Evolutionary conservation across 2,888 invertebrate species (phyloP), one percentile per base, ranked within the genome.

Genomic region (Octodonta nipae): DNA sequence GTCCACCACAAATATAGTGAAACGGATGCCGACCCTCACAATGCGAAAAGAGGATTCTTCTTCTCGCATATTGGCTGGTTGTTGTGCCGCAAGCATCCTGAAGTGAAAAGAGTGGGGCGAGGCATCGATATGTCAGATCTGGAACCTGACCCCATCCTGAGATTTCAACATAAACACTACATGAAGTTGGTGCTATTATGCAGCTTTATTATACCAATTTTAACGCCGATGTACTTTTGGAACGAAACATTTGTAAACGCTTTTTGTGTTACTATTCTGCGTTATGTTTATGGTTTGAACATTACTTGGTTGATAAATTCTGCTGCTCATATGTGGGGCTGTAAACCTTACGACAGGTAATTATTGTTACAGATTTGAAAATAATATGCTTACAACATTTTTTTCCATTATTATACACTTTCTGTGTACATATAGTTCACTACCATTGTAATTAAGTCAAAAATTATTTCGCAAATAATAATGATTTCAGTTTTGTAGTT

Each of bases 51-150:
- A n/a, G n/a, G n/a, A n/a, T n/a, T n/a, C n/a, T n/a, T n/a, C n/a
- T 95, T 93, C 65, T 76, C 92, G 0, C 95, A 95, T 61, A 72
- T 93, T 47, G 95, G 95, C 36, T 95, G 95, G 95, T 68, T 95
- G 39, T 63, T 93, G 34, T 80, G 81, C 50, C 74, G 78, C 47
- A 93, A 95, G 59, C 93, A 93, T 56, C 87, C 87, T 0, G 83
- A 87, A 42, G 84, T 95, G 22, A 83, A 75, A 55, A 70, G 65
- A 40, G 91, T 88, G 60, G 92, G 92, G 52, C 79, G 84, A 46
- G 73, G 76, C n/a, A n/a, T n/a, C n/a, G n/a, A n/a, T n/a, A n/a
- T n/a, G n/a, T n/a, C n/a, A n/a, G n/a, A n/a, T n/a, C n/a, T n/a
- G n/a, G n/a, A 72, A 36, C 65, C 67, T 8, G 92, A 93, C 59